Evolutionary conservation across 2,113 vertebrate genomes (phyloP), one percentile per base, ranked within the genome.

Genomic region (Entelurus aequoreus): DNA sequence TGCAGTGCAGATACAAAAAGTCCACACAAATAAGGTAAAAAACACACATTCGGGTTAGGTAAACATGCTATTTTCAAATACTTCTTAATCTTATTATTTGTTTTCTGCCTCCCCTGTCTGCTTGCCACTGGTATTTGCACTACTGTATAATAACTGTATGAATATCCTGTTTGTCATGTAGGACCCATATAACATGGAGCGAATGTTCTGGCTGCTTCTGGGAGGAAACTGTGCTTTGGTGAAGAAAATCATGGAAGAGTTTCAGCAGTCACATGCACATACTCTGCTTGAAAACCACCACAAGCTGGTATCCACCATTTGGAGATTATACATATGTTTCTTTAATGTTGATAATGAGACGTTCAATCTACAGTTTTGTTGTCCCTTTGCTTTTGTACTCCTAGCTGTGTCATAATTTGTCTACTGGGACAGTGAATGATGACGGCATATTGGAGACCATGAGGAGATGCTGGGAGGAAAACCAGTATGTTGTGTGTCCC

Each of bases 151-250:
- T 28, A 28, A 28, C 28, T 28, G 21, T 28, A 28, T 28, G 4
- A 28, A 28, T 28, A 28, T 28, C 28, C 28, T 28, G 50, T 10
- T 62, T 55, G 6, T 37, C 37, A 13, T 57, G 1, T 54, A 98
- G 96, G 93, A 95, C 37, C 95, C 96, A 0, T 97, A 97, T 83
- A 98, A 98, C 54, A 77, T 97, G 92, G 95, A 98, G 86, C 91
- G 95, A 59, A 83, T 98, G 62, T 93, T 98, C 71, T 98, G 95
- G 95, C 72, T 98, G 62, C 79, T 95, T 13, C 90, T 92, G 0
- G 91, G 79, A 16, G 84, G 69, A 13, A 78, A 96, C 19, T 76
- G 88, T 9, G 1, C 0, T 44, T 48, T 77, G 62, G 90, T 88
- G 1, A 94, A 90, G 76, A 69, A 0, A 0, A 79, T 98, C 78